Evolutionary conservation across 2,888 invertebrate species (phyloP), one percentile per base, ranked within the genome.

Genomic region (Drosophila tanythrix): DNA sequence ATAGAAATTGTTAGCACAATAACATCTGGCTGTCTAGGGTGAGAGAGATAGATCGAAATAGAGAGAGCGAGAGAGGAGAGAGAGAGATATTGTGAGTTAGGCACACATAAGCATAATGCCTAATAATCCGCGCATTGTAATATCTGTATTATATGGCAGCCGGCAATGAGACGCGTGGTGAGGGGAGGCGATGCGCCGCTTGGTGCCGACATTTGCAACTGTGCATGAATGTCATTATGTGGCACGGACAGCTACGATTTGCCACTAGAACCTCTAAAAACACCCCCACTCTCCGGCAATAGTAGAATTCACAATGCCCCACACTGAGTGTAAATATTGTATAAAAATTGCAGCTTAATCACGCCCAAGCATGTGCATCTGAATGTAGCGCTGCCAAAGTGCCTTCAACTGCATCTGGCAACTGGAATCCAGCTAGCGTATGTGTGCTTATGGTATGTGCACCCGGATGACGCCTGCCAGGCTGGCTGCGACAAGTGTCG

Each of bases 61-160:
- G 43, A 58, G 50, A 18, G 3, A 38, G n/a, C 29, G 51, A 18
- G 1, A 31, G n/a, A 46, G 46, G 72, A 58, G 50, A 46, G 66
- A 55, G 59, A 31, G 48, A 56, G 51, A 27, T 27, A 10, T 25
- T 3, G 11, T 55, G 36, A 27, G 55, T 36, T 36, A 38, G 36
- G 36, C 56, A 59, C 50, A 74, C 71, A 81, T 59, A 75, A 75
- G 79, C 81, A 79, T 89, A 85, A 87, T 89, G 76, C 85, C 85
- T 87, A 84, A 87, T 87, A 89, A 87, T 89, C 87, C 89, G 87
- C 79, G 87, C 84, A 89, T 89, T 87, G 87, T 86, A 79, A 83
- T 88, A 86, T 85, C 88, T 85, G 82, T 82, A 86, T 85, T 85
- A 83, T 86, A 82, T 68, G 56, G 70, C 67, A 58, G 77, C 61